Conservation (phyloP, 2,888 invertebrate genomes). For the Chrysomela aeneicollis region DNA sequence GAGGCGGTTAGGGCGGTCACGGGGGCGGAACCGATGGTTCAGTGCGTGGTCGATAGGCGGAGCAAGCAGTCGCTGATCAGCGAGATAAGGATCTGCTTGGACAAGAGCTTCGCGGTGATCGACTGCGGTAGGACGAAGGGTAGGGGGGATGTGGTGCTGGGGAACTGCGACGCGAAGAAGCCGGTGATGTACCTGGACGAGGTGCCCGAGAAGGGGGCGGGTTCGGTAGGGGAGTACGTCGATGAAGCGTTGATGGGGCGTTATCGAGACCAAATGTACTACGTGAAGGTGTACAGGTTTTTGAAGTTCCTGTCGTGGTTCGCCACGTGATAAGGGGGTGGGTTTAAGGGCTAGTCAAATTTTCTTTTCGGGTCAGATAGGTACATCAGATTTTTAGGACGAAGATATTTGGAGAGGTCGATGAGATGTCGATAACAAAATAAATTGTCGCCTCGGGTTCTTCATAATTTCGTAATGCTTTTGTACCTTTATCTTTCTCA, state of each 20-base stretch:
- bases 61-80: conserved; percentile 68
- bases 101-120: conserved; percentile 69
- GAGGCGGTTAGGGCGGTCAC: conserved; percentile 65
- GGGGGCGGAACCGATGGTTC: conserved; percentile 69
- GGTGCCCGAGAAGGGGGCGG: conserved; percentile 55
- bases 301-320: conserved; percentile 70
- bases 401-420: too few species aligned
- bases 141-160: conserved; percentile 63
- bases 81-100: conserved; percentile 79
- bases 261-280: conserved; percentile 36
- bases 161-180: conserved; percentile 67
- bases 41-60: conserved; percentile 69
- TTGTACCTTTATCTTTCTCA: too few species aligned
- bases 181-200: conserved; percentile 67
- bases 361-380: background rate
- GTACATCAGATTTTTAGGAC: too few species aligned
- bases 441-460: too few species aligned
- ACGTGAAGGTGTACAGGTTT: conserved; percentile 66
- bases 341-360: background rate
- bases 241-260: conserved; percentile 40
- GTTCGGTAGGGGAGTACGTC: conserved; percentile 36
- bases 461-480: too few species aligned
- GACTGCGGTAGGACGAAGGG: conserved; percentile 70
- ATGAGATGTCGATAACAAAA: too few species aligned
- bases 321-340: conserved; percentile 61